A percentile compares a stretch with the other conserved stretches of the same genome.
These are phyloP conservation scores for Corydoras maculifer DNA, from an alignment of 2,113 vertebrate species.

Conservation along the genomic window DNA sequence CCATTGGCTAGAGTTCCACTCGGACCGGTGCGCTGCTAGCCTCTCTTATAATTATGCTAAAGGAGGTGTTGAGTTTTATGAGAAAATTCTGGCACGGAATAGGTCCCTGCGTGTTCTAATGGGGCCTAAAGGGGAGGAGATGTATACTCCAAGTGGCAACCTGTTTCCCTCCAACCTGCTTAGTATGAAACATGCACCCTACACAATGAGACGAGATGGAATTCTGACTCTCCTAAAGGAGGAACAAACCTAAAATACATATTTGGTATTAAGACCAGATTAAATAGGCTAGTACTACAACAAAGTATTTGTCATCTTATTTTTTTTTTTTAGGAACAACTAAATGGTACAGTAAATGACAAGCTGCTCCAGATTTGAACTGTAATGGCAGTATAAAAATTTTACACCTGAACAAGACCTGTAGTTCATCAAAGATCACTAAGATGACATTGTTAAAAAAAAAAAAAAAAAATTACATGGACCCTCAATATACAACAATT, in stretches of 20 bases:
- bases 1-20: slow-evolving; percentile 72
- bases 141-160: slow-evolving; percentile 82
- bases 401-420: too few species aligned
- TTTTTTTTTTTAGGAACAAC: too few species aligned
- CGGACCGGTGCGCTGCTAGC: slow-evolving; percentile 69
- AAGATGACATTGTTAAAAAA: too few species aligned
- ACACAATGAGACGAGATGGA: slow-evolving; percentile 76
- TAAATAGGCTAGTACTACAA: neutral
- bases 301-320: too few species aligned
- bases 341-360: too few species aligned
- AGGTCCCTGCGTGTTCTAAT: slow-evolving; percentile 73
- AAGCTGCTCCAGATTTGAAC: too few species aligned
- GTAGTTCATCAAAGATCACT: too few species aligned
- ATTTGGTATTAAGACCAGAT: neutral
- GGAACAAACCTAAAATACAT: slow-evolving; percentile 43
- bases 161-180: slow-evolving; percentile 75
- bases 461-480: too few species aligned
- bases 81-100: slow-evolving; percentile 80
- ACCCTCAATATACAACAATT: too few species aligned
- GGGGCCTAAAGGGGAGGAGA: slow-evolving; percentile 71
- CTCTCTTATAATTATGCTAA: slow-evolving; percentile 72
- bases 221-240: slow-evolving; percentile 68
- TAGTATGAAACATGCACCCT: slow-evolving; percentile 76
- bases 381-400: too few species aligned
- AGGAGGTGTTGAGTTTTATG: slow-evolving; percentile 89